phyloP scores from a whole-genome alignment of 2,888 invertebrate genomes.

The Myopa tessellatipennis region DNA sequence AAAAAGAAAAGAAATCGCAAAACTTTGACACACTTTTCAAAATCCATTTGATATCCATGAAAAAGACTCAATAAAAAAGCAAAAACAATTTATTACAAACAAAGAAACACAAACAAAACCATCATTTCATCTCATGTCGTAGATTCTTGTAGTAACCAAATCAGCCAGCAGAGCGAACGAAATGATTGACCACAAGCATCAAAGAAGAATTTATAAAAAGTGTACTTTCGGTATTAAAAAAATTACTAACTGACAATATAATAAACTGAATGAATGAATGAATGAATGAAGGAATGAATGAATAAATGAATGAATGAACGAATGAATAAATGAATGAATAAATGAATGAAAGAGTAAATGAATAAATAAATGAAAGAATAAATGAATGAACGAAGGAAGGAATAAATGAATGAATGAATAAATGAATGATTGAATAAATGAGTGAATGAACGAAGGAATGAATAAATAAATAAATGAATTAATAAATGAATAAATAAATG shows the following conservation, averaged over 20 bases:
- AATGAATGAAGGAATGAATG: neutral
- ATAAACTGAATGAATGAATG: neutral
- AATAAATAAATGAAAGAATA: neutral
- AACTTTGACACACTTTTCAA: conserved; percentile 15
- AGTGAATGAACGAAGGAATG: neutral
- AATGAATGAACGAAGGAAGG: too few species aligned
- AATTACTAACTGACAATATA: neutral
- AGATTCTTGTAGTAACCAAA: neutral
- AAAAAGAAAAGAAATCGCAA: neutral
- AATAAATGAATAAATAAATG: neutral
- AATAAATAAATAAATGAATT: neutral
- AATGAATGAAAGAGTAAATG: neutral
- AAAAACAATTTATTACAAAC: neutral
- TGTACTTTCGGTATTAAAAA: neutral
- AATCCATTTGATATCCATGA: conserved; percentile 9
- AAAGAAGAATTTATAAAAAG: neutral
- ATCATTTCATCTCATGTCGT: too few species aligned
- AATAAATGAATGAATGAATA: too few species aligned
- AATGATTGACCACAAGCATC: neutral
- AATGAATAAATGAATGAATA: too few species aligned
- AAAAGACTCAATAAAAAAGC: neutral
- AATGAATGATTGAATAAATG: neutral
- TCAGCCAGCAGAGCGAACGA: neutral
- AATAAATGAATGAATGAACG: too few species aligned
- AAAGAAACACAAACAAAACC: too few species aligned